Conservation (phyloP, 2,113 vertebrate genomes). For the Speoplatyrhinus poulsoni region DNA sequence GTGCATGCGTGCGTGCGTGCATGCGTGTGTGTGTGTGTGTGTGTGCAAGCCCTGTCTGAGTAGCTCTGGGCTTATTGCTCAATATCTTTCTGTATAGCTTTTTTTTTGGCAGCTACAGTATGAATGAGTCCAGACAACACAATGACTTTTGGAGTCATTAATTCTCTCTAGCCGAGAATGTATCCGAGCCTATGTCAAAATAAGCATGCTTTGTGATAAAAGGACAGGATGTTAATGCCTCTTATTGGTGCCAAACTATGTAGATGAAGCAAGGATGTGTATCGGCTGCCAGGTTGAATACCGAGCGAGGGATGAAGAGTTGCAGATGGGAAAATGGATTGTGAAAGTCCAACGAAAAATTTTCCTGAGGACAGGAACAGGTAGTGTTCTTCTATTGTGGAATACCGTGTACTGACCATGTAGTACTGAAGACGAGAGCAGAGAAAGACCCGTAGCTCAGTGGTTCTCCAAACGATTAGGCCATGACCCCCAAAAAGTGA, state of each 20-base stretch:
- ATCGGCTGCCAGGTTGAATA: constrained; percentile 50
- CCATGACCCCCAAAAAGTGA: too few species aligned
- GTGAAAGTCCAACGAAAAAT: too few species aligned
- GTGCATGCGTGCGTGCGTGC: constrained; percentile 14
- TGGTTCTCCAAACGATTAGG: too few species aligned
- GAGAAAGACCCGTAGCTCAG: too few species aligned
- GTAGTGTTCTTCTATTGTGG: too few species aligned
- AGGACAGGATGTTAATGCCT: constrained; percentile 52
- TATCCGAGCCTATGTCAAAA: constrained; percentile 45
- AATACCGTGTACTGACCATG: too few species aligned
- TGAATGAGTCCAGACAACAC: constrained; percentile 61
- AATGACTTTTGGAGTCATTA: constrained; percentile 38
- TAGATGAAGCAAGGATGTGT: constrained; percentile 39
- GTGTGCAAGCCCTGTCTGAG: constrained; percentile 23
- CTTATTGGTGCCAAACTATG: constrained; percentile 35
- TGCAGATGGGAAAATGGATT: constrained; percentile 39
- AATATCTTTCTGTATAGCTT: constrained; percentile 36
- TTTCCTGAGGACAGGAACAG: too few species aligned
- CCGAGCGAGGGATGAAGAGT: constrained; percentile 41
- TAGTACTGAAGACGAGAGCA: too few species aligned
- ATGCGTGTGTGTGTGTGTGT: constrained; percentile 11
- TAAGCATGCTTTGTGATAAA: constrained; percentile 54
- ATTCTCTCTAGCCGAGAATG: constrained; percentile 39
- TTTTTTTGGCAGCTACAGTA: constrained; percentile 53
- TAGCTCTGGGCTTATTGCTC: constrained; percentile 40